Conservation (phyloP, 2,888 invertebrate genomes). For the Drosophila recens region DNA sequence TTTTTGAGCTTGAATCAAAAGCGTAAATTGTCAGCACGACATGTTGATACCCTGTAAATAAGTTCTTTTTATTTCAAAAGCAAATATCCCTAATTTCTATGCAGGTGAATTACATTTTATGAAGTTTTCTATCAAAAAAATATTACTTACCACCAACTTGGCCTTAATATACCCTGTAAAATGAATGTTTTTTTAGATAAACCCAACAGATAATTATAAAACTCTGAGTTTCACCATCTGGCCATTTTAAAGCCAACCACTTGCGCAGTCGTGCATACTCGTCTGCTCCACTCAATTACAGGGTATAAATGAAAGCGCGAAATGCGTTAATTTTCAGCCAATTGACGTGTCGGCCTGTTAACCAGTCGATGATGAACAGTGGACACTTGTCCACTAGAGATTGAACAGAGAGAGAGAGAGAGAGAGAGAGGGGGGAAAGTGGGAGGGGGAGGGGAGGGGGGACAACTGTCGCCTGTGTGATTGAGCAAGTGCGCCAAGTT, state of each 20-base stretch:
- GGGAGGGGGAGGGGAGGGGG: neutral
- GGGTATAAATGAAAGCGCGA: constrained; percentile 70
- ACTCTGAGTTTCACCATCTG: accelerated
- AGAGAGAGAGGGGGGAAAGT: neutral
- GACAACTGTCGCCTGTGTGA: constrained; percentile 43
- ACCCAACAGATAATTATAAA: neutral
- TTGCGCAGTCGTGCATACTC: neutral
- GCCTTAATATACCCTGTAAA: neutral
- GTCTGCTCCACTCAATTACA: neutral
- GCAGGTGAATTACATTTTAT: neutral
- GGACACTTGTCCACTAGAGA: neutral
- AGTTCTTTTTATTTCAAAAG: neutral
- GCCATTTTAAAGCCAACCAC: neutral
- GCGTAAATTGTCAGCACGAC: too few species aligned
- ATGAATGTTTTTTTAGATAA: neutral
- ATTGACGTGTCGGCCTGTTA: constrained; percentile 60
- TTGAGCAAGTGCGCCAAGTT: constrained; percentile 73
- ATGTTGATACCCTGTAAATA: too few species aligned
- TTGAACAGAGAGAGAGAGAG: neutral
- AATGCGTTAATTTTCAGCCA: constrained; percentile 79
- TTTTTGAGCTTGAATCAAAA: too few species aligned
- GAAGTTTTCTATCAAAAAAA: neutral
- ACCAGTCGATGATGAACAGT: constrained; percentile 28
- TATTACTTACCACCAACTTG: neutral
- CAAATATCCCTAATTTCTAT: neutral